These are phyloP conservation scores for Acronicta psi DNA, from an alignment of 2,888 invertebrate species.

Conservation along the genomic window DNA sequence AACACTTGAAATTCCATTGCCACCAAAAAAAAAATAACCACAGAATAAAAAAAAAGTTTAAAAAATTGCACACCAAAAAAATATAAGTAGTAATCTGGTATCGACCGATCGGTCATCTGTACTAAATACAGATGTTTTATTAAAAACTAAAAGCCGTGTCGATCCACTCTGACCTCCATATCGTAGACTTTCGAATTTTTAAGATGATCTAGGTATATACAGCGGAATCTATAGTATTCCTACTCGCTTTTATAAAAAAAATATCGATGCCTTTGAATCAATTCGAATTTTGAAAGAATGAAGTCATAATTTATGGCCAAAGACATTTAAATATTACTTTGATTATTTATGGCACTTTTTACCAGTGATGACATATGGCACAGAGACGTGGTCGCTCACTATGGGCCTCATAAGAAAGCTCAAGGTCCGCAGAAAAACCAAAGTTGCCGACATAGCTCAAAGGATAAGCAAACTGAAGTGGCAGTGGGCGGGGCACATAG, in stretches of 20 bases:
- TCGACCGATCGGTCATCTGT: constrained; percentile 1
- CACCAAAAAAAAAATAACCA: background rate
- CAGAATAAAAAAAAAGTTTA: background rate
- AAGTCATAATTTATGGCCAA: background rate
- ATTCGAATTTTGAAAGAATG: constrained; percentile 8
- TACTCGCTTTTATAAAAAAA: constrained; percentile 6
- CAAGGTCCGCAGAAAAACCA: too few relatives aligned
- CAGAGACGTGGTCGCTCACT: too few relatives aligned
- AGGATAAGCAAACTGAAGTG: too few relatives aligned
- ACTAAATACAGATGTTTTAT: constrained; percentile 38
- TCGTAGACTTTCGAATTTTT: constrained; percentile 41
- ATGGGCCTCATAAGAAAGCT: too few relatives aligned
- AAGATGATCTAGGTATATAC: constrained; percentile 18
- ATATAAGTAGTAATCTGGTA: background rate
- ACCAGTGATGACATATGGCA: too few relatives aligned
- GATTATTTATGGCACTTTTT: background rate
- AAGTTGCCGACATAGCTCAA: too few relatives aligned
- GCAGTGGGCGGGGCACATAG: too few relatives aligned
- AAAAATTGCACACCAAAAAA: background rate
- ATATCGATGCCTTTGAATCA: background rate
- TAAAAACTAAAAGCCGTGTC: constrained; percentile 11
- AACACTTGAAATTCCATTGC: background rate
- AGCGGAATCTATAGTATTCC: constrained; percentile 11
- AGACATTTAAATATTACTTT: too few relatives aligned
- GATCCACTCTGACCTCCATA: constrained; percentile 41